A percentile compares a stretch with the other conserved stretches of the same genome.
phyloP scores from a whole-genome alignment of 2,888 invertebrate genomes.

The Elmis aenea region DNA sequence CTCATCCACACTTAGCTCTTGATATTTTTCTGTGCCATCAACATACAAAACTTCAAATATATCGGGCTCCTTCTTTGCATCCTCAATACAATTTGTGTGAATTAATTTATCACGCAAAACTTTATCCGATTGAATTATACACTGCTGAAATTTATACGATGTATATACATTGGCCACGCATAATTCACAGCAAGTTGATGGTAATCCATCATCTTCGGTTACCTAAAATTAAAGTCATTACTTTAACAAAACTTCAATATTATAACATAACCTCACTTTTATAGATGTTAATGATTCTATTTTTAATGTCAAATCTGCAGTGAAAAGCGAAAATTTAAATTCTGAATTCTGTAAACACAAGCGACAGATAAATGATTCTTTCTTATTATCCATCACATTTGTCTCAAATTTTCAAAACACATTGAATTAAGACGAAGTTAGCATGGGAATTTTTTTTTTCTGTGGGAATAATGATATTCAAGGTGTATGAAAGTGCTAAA shows the following conservation, averaged over 20 bases:
- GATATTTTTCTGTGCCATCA: not conserved
- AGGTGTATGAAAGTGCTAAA: too few relatives aligned
- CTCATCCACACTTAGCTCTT: not conserved
- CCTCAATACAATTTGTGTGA: conserved; percentile 2
- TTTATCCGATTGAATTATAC: conserved; percentile 33
- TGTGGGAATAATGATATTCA: too few relatives aligned
- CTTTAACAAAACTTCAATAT: conserved; percentile 1
- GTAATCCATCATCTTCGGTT: conserved; percentile 30
- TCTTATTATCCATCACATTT: too few relatives aligned
- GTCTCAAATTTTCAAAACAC: too few relatives aligned
- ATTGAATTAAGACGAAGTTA: too few relatives aligned
- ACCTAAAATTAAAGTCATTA: conserved; percentile 24
- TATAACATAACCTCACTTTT: conserved; percentile 25
- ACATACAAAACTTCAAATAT: conserved; percentile 3
- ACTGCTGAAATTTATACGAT: conserved; percentile 30
- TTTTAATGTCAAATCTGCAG: conserved; percentile 32
- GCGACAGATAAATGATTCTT: conserved; percentile 27
- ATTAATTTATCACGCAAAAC: too few relatives aligned
- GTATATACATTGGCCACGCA: conserved; percentile 33
- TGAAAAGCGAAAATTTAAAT: conserved; percentile 30
- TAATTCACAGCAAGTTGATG: conserved; percentile 32
- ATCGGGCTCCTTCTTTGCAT: conserved; percentile 4
- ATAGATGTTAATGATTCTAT: conserved; percentile 35
- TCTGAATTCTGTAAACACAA: conserved; percentile 31
- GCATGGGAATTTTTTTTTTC: too few relatives aligned